Base-by-base conservation (phyloP, 2,797 vertebrate genomes). In the Leuciscus waleckii region DNA sequence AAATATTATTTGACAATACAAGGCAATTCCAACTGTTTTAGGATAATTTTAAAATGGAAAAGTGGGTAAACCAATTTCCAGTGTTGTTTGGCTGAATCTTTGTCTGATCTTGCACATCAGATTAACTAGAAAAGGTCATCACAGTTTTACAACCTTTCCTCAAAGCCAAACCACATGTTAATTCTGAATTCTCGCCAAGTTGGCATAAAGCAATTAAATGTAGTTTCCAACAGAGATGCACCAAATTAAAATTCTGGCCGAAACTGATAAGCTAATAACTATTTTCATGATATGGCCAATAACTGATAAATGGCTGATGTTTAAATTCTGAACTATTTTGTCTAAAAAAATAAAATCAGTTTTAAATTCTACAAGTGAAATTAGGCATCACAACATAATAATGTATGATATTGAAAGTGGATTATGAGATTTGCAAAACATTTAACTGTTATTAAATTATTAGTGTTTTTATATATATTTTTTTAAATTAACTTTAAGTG, bases 31-130 rank as follows among this genome's bases (percentile, higher is more conserved):
- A 71, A 58, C n/a, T 73, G 16, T 58, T 78, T 58, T n/a, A 71
- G 49, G 3, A 41, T 13, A 19, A 63, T 32, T 61, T 82, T 3
- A 29, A 43, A 58, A 41, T 21, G n/a, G 13, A 82, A 69, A 54
- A 14, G 11, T 21, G 1, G 10, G 19, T 11, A 79, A 79, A 56
- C 35, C 5, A 56, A 39, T 56, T 81, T 41, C n/a, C 51, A 16
- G 51, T 1, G 5, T 11, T 32, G 51, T 70, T 70, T 46, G 17
- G 19, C 13, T 73, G 13, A 56, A 73, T 46, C 54, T 39, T 82
- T 82, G n/a, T 29, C 17, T 49, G 21, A 75, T 83, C 14, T 75
- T 67, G 21, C 56, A 75, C 71, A 83, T 83, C 71, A 76, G 58
- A 61, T 76, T 67, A 54, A 83, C 56, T 49, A 23, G 58, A 74